Evolutionary conservation across 92 coral and sea anemone species (phyloP).

Genomic region (Diadumene lineata): DNA sequence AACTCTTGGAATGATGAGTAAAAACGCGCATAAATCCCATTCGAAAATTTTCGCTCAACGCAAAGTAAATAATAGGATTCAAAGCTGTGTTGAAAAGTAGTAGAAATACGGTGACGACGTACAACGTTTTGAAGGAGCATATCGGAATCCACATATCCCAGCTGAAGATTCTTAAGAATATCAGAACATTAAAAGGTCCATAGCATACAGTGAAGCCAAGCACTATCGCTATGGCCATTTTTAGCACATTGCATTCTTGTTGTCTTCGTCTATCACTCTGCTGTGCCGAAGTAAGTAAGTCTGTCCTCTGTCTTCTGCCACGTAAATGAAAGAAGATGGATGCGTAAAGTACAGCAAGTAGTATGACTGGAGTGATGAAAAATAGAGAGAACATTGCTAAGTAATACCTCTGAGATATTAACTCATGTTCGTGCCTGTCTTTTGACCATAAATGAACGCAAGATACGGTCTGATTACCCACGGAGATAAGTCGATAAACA

Average conservation of each 20-base stretch:
- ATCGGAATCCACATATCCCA: conserved; percentile 25
- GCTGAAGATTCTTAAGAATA: conserved; percentile 35
- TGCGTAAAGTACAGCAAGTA: conserved; percentile 44
- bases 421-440: conserved; percentile 20
- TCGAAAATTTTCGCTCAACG: conserved; percentile 62
- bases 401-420: conserved; percentile 24
- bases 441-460: conserved; percentile 37
- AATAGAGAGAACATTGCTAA: conserved; percentile 48
- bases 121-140: conserved; percentile 28
- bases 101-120: conserved; percentile 28
- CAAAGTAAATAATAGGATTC: conserved; percentile 58
- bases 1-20: conserved; percentile 8
- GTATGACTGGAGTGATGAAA: conserved; percentile 36
- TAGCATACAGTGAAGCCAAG: conserved; percentile 53
- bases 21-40: conserved; percentile 44
- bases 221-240: conserved; percentile 57
- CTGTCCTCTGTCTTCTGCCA: conserved; percentile 22
- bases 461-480: conserved; percentile 20
- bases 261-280: conserved; percentile 32
- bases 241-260: conserved; percentile 49
- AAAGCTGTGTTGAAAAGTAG: conserved; percentile 40
- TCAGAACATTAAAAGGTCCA: conserved; percentile 49
- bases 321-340: conserved; percentile 30
- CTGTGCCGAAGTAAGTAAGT: conserved; percentile 22
- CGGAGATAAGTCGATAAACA: conserved; percentile 24